phyloP scores from a whole-genome alignment of 2,797 vertebrate genomes.

The Characodon lateralis region DNA sequence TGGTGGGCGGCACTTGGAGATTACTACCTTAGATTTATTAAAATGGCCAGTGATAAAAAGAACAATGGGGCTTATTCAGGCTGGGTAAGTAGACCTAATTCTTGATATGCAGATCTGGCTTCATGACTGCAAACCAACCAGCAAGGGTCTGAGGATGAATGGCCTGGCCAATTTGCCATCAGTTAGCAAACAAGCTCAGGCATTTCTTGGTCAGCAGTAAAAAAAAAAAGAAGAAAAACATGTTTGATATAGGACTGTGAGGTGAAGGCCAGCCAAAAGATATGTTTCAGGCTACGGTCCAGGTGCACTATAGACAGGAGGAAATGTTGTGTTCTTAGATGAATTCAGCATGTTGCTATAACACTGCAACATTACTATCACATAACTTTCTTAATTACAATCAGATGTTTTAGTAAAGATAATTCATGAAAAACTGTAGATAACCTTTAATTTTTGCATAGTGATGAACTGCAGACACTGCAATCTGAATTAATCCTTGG shows the following conservation, averaged over 20 bases:
- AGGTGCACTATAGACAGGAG: slow-evolving; percentile 43
- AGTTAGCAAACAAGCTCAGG: slow-evolving; percentile 90
- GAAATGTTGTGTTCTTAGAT: slow-evolving; percentile 41
- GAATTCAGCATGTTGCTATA: slow-evolving; percentile 56
- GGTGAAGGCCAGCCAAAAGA: slow-evolving; percentile 57
- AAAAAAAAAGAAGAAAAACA: slow-evolving; percentile 49
- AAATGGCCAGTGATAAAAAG: slow-evolving; percentile 92
- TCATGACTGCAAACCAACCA: slow-evolving; percentile 84
- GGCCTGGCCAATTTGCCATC: slow-evolving; percentile 88
- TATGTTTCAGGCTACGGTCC: slow-evolving; percentile 71
- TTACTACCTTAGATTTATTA: slow-evolving; percentile 95
- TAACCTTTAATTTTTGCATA: background rate
- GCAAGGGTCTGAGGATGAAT: slow-evolving; percentile 88
- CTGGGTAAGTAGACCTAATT: slow-evolving; percentile 61
- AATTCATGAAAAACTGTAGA: slow-evolving; percentile 20
- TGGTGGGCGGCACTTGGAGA: slow-evolving; percentile 85
- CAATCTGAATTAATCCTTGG: slow-evolving; percentile 22
- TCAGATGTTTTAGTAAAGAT: background rate
- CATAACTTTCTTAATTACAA: slow-evolving; percentile 17
- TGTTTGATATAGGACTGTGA: slow-evolving; percentile 72
- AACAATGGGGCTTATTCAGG: slow-evolving; percentile 86
- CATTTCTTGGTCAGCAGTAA: slow-evolving; percentile 84
- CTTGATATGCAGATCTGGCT: slow-evolving; percentile 80
- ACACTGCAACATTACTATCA: slow-evolving; percentile 41
- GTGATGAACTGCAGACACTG: slow-evolving; percentile 17